Base-by-base conservation (phyloP, 2,797 vertebrate species). In the Spinus pinus region DNA sequence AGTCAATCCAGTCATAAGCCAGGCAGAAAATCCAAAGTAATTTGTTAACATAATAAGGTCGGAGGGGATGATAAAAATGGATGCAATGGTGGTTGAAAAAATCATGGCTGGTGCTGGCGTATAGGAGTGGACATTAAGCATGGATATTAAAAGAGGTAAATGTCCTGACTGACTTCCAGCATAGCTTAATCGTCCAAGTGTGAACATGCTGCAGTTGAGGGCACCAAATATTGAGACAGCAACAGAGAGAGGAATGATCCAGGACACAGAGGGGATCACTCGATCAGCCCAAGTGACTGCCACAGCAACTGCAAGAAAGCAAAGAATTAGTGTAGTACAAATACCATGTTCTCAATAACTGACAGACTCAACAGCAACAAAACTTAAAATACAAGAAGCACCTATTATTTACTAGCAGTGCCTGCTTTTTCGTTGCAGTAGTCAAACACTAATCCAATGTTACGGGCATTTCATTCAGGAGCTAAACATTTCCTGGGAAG, bases 211-310 rank as follows among this genome's bases (percentile, higher is more conserved):
- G 88, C 97, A 94, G 84, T 97, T 98, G 70, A 96, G 95, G 33
- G 93, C 94, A 81, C 97, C 96, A 93, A 98, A 95, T 87, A 98
- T 96, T 28, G 98, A 97, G 71, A 97, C 3, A 81, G 97, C 97
- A 81, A 98, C 97, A 64, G 94, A 97, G 27, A 97, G n/a, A 80
- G 98, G 97, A 93, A 97, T 93, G 47, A 97, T 94, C 98, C 97
- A 98, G 46, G 97, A 89, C 82, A 96, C 84, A 7, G 97, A 96
- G 33, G 97, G 97, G 69, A 98, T 96, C 35, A 97, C 96, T 97
- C 95, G 97, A 85, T 97, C 95, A 66, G 97, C 97, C 98, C 98
- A 98, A 14, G 97, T 97, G 70, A 98, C 95, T 60, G 97, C 98
- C 77, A 98, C 96, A 60, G 97, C 97, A 97, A 97, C 98, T 98